Percentiles rank a stretch among this genome's conserved stretches.
phyloP scores from a whole-genome alignment of 1,140 invertebrate species.

The Glossosoma conforme region DNA sequence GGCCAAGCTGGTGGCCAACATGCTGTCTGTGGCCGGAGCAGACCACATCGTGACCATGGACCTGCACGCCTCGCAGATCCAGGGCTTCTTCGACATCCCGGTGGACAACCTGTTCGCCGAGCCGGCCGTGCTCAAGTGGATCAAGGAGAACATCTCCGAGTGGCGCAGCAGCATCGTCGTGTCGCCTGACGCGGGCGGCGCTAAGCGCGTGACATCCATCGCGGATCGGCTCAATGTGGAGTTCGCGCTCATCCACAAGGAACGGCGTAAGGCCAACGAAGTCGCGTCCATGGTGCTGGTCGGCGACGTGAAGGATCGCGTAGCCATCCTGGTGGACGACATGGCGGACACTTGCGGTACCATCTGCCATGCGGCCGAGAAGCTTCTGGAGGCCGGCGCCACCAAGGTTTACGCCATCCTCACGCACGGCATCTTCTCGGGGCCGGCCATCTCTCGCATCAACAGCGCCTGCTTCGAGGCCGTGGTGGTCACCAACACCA shows the following conservation, averaged over 20 bases:
- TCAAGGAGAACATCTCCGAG: conserved; percentile 95
- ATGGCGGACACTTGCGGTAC: conserved; percentile 99
- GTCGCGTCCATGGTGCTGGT: conserved; percentile 98
- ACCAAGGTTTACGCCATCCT: conserved; percentile 94
- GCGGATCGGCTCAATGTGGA: conserved; percentile 96
- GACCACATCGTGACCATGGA: conserved; percentile 99
- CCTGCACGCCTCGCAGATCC: conserved; percentile 98
- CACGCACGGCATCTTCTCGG: conserved; percentile 99
- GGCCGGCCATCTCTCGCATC: conserved; percentile 93
- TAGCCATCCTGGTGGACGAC: conserved; percentile 97
- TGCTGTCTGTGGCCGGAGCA: conserved; percentile 95
- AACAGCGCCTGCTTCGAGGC: conserved; percentile 97
- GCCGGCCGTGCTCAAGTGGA: conserved; percentile 99
- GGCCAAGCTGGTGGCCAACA: conserved; percentile 98
- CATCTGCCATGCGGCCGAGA: conserved; percentile 96
- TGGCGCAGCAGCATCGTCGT: conserved; percentile 98
- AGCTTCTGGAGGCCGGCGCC: conserved; percentile 93
- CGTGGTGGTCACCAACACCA: conserved; percentile 98
- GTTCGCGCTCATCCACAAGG: conserved; percentile 99
- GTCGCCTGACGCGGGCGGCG: conserved; percentile 98
- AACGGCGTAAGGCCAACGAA: conserved; percentile 97
- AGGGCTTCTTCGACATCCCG: conserved; percentile 57
- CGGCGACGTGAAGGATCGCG: conserved; percentile 94
- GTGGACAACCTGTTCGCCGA: conserved; percentile 97
- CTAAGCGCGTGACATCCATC: conserved; percentile 66